Conservation (phyloP, 1,140 invertebrate species). For the Trichomalopsis sarcophagae region DNA sequence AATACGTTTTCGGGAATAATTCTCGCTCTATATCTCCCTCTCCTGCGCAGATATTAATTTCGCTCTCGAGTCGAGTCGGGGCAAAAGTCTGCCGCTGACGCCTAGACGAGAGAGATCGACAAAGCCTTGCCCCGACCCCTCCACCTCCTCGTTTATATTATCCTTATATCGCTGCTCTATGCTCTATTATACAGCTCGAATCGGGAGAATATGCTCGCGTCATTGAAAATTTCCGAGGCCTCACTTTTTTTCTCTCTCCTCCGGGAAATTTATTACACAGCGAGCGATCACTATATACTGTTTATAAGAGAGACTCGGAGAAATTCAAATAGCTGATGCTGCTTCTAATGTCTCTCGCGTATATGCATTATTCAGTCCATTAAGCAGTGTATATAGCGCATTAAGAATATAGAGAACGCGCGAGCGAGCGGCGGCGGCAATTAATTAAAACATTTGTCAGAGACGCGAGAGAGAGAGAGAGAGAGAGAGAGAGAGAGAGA, state of each 20-base stretch:
- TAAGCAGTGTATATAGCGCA: background rate
- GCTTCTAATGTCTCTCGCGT: background rate
- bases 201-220: background rate
- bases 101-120: slow-evolving; percentile 6
- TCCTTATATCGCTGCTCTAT: background rate
- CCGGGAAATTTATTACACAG: background rate
- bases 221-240: slow-evolving; percentile 10
- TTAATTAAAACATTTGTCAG: background rate
- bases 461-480: too few species aligned
- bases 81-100: slow-evolving; percentile 45
- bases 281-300: background rate
- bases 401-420: background rate
- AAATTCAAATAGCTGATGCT: background rate
- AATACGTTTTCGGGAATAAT: slow-evolving; percentile 48
- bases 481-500: too few species aligned
- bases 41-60: slow-evolving; percentile 45
- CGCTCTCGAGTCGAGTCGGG: background rate
- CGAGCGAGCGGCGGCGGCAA: background rate
- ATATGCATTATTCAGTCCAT: slow-evolving; percentile 4
- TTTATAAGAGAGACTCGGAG: background rate
- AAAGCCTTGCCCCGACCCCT: background rate
- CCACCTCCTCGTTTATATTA: slow-evolving; percentile 27
- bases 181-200: too few species aligned
- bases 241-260: background rate
- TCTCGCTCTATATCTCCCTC: background rate